Base-by-base conservation (phyloP, 2,113 vertebrate species). In the Pimephales promelas region DNA sequence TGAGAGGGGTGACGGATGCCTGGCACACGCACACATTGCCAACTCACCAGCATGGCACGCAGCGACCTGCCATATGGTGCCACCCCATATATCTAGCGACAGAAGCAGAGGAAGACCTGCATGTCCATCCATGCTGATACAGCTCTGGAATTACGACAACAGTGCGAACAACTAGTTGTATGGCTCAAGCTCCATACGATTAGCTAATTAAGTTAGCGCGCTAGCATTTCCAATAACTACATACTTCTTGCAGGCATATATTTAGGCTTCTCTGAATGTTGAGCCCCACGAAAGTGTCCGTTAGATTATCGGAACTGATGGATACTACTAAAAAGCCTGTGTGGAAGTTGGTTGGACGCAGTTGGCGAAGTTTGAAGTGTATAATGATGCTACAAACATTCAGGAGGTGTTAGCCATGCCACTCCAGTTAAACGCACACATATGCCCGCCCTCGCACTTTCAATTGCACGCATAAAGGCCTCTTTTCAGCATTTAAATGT, bases 21-120 rank as follows among this genome's bases (percentile, higher is more conserved):
- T 95, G 94, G 83, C 93, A 92, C 93, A 93, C 89, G 83, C 90
- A 86, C 88, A 88, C 89, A 88, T 90, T 94, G 93, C 93, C 93
- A 94, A 91, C 91, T 90, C 90, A 91, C 94, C 93, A 93, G 92
- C 93, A 95, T 93, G 93, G 94, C 93, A 93, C 91, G 89, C 92
- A 93, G 93, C 91, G 87, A 92, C 92, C 88, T 90, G 94, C 94
- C 95, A 95, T 95, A 96, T 95, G 95, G 95, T 92, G 91, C 92
- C 92, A 88, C 88, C 90, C 85, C 91, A 91, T 92, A 94, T 89
- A 88, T 93, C 91, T 90, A 76, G 90, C 88, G 89, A 89, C 84
- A 82, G 89, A 43, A 72, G 43, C 85, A 82, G 76, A 86, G 87
- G 89, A 90, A 90, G 87, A 86, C 85, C 89, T 82, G 84, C 54